Conservation (phyloP, 2,888 invertebrate genomes). For the Elgonia sp. region DNA sequence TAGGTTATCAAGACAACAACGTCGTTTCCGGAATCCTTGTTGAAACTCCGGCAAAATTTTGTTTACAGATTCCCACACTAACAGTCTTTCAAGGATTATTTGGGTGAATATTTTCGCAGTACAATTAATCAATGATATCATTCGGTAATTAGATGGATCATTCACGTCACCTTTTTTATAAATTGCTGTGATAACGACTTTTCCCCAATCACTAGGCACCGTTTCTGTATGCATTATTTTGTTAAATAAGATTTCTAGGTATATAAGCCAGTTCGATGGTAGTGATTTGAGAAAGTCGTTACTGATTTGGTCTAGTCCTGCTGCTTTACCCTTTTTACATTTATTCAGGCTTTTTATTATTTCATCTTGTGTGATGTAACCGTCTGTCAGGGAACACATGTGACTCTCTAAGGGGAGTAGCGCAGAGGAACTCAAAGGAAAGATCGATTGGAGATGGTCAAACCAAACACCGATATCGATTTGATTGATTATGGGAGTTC, state of each 20-base stretch:
- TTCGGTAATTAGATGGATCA: constrained; percentile 2
- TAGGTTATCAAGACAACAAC: constrained; percentile 14
- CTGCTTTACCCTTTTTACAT: constrained; percentile 27
- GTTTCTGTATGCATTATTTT: constrained; percentile 15
- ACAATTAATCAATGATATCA: constrained; percentile 29
- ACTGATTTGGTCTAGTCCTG: neutral
- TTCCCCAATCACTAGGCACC: constrained; percentile 27
- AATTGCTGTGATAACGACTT: neutral
- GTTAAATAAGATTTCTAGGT: constrained; percentile 19
- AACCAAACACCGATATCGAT: constrained; percentile 7
- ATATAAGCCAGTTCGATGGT: constrained; percentile 2
- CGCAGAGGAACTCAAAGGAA: neutral
- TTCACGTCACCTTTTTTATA: constrained; percentile 6
- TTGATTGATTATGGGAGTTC: neutral
- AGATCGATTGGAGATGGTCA: neutral
- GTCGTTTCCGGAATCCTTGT: neutral
- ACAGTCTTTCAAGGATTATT: constrained; percentile 3
- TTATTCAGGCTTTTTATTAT: neutral
- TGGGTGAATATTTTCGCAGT: constrained; percentile 20
- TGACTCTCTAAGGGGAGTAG: neutral
- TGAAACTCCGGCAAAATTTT: constrained; percentile 25
- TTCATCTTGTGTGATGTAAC: neutral
- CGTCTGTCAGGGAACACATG: neutral
- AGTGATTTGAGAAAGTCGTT: constrained; percentile 19
- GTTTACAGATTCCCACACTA: neutral